These are phyloP conservation scores for Candoia aspera DNA, from an alignment of 2,113 vertebrate species.

Conservation along the genomic window DNA sequence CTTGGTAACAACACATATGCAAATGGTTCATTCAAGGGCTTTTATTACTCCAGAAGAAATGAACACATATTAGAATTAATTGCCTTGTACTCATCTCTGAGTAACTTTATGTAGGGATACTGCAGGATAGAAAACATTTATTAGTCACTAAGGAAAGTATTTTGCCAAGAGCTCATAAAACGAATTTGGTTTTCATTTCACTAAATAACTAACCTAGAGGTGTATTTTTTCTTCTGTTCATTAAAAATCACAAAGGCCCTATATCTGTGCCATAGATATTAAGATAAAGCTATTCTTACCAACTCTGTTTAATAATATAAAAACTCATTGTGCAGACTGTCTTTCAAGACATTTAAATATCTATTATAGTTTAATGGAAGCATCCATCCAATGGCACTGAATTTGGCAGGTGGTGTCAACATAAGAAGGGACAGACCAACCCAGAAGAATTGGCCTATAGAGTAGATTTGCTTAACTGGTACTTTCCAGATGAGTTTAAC, in stretches of 20 bases:
- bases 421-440: no score
- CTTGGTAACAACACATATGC: neutral
- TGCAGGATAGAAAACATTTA: slow-evolving; percentile 3
- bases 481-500: no score
- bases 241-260: neutral
- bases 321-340: neutral
- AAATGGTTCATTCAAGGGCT: neutral
- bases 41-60: slow-evolving; percentile 9
- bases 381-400: neutral
- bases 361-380: neutral
- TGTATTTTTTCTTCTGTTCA: neutral
- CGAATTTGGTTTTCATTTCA: neutral
- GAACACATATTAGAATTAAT: slow-evolving; percentile 10
- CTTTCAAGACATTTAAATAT: neutral
- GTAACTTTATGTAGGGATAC: neutral
- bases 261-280: neutral
- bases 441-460: no score
- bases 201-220: slow-evolving; percentile 3
- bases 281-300: neutral
- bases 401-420: neutral
- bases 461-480: no score
- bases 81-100: neutral
- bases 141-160: slow-evolving; percentile 17
- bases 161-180: slow-evolving; percentile 11
- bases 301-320: neutral